Evolutionary conservation across 2,888 invertebrate species (phyloP).

Genomic region (Tenthredo livida): DNA sequence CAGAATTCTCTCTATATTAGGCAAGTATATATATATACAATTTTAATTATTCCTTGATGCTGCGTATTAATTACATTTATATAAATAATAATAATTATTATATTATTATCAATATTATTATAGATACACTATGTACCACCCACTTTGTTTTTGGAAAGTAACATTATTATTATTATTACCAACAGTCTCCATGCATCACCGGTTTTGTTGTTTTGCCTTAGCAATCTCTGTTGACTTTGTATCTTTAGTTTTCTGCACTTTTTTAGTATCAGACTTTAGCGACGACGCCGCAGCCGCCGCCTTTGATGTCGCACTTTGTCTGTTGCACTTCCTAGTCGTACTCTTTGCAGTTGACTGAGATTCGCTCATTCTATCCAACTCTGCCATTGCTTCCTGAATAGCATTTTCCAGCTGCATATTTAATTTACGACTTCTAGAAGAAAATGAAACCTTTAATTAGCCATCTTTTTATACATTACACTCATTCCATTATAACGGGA

Average conservation of each 20-base stretch:
- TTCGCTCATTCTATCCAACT: conserved; percentile 87
- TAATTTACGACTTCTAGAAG: conserved; percentile 93
- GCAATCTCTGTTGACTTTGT: conserved; percentile 38
- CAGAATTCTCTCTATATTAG: conserved; percentile 49
- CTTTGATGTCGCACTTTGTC: conserved; percentile 44
- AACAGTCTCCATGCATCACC: conserved; percentile 43
- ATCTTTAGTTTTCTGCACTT: conserved; percentile 30
- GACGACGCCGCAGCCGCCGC: conserved; percentile 31
- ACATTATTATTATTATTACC: conserved; percentile 23
- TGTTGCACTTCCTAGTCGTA: conserved; percentile 53
- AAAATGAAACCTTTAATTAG: conserved; percentile 56
- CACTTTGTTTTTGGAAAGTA: conserved; percentile 43
- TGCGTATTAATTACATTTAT: conserved; percentile 34
- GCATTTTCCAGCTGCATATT: conserved; percentile 94
- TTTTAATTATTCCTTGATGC: conserved; percentile 24
- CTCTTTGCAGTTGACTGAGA: conserved; percentile 61
- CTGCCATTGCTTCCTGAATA: conserved; percentile 95
- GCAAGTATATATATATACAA: conserved; percentile 43
- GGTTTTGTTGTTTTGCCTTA: conserved; percentile 36
- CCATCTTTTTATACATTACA: not conserved
- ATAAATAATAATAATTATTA: conserved; percentile 3
- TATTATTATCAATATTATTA: conserved; percentile 15
- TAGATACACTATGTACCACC: conserved; percentile 36
- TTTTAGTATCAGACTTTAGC: conserved; percentile 33
- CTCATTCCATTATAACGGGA: not conserved